Evolutionary conservation across 2,113 vertebrate genomes (phyloP).

Genomic region (Catagonus wagneri): DNA sequence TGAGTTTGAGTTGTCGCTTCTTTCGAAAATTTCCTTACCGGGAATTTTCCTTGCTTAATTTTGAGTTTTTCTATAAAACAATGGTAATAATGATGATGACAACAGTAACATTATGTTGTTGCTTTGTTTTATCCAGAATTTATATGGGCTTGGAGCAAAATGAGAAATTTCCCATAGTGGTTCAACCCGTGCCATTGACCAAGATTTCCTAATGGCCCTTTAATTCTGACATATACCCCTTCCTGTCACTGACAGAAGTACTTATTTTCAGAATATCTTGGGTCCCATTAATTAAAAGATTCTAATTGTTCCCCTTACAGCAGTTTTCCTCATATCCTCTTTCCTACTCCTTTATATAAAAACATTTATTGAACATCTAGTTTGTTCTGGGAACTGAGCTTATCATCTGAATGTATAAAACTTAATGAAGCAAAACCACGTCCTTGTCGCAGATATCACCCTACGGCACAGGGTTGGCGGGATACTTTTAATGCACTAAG

Average conservation of each 20-base stretch:
- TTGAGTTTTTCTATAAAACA: constrained; percentile 19
- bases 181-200: neutral
- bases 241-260: neutral
- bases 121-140: neutral
- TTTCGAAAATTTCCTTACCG: constrained; percentile 27
- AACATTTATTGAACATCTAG: neutral
- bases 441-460: neutral
- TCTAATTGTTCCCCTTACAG: neutral
- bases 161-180: neutral
- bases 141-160: neutral
- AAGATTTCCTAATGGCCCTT: neutral
- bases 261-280: neutral
- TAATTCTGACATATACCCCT: neutral
- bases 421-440: neutral
- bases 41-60: constrained; percentile 16
- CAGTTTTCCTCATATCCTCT: neutral
- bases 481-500: neutral
- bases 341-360: neutral
- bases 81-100: neutral
- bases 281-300: neutral
- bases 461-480: neutral
- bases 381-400: neutral
- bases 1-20: constrained; percentile 46
- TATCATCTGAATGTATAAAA: neutral
- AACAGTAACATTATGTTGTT: neutral